Base-by-base conservation (phyloP, 2,113 vertebrate species). In the Rutilus rutilus region DNA sequence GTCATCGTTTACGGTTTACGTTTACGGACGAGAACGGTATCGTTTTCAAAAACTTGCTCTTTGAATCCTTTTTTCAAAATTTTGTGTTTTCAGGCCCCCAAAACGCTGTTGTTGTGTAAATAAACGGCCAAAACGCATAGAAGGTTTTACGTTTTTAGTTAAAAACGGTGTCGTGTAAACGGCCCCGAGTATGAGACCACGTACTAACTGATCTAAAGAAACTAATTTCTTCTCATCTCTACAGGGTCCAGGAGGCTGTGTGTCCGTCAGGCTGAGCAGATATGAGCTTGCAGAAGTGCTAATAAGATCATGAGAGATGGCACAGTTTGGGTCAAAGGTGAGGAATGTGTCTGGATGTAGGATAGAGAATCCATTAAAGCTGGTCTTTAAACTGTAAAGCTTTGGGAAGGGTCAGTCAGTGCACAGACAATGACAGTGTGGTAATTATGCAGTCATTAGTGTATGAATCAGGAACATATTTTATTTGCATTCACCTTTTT, bases 301-400 rank as follows among this genome's bases (percentile, higher is more conserved):
- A 67, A 80, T 85, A 78, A 54, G 60, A 82, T 82, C 30, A 67
- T 83, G 64, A 83, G 45, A 78, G 36, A 45, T 83, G 50, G 71
- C 62, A 30, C 39, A 62, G 74, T 78, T 71, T 42, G 27, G 85
- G 64, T 62, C n/a, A 64, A 80, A 57, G n/a, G 78, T 85, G 78
- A 27, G 42, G 39, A 75, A 78, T 59, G 36, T 39, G 30, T 67
- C 23, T n/a, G 27, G 25, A 76, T 36, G 52, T 62, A 42, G 45
- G 52, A 23, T n/a, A 23, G 71, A 78, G 30, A 74, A 73, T 19
- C 50, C 2, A 33, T 81, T 87, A 77, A 85, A 87, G 69, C 19
- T 27, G 27, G n/a, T 82, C 7, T 64, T 76, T 82, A 45, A 69
- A 50, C 59, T 52, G 62, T 59, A 62, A 23, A 64, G 50, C 65